Evolutionary conservation across 2,797 vertebrate species (phyloP).

Genomic region (Protonibea diacanthus): DNA sequence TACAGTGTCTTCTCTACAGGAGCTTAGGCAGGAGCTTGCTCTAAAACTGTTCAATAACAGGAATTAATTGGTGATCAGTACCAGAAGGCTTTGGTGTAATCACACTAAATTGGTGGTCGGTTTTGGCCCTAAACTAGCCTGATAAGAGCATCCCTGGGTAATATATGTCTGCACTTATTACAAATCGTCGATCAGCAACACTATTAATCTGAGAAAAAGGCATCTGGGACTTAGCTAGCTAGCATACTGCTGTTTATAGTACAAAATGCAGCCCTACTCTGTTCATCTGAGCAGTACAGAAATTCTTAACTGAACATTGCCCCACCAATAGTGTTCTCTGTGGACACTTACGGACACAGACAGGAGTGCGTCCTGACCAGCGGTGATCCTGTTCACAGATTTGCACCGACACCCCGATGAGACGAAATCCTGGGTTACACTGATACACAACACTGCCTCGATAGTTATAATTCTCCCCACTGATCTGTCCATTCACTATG

Average conservation of each 20-base stretch:
- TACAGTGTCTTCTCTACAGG: background rate
- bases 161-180: slow-evolving; percentile 17
- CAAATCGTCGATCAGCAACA: background rate
- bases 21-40: background rate
- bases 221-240: background rate
- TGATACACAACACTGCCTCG: slow-evolving; percentile 98
- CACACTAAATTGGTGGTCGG: slow-evolving; percentile 7
- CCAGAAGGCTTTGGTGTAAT: slow-evolving; percentile 24
- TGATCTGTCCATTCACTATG: slow-evolving; percentile 97
- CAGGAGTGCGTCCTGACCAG: slow-evolving; percentile 96
- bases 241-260: background rate
- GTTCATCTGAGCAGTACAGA: background rate
- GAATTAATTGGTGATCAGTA: slow-evolving; percentile 42
- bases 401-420: slow-evolving; percentile 96
- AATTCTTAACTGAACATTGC: background rate
- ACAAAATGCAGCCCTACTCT: background rate
- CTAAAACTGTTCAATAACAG: slow-evolving; percentile 9
- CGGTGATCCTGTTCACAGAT: slow-evolving; percentile 99
- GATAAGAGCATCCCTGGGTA: background rate
- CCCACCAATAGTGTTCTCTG: background rate
- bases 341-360: slow-evolving; percentile 97
- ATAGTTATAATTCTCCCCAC: slow-evolving; percentile 97
- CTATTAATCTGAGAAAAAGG: background rate
- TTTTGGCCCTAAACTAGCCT: background rate
- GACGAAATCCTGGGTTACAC: slow-evolving; percentile 95